Conservation (phyloP, 1,140 invertebrate genomes). For the Streblospio benedicti region DNA sequence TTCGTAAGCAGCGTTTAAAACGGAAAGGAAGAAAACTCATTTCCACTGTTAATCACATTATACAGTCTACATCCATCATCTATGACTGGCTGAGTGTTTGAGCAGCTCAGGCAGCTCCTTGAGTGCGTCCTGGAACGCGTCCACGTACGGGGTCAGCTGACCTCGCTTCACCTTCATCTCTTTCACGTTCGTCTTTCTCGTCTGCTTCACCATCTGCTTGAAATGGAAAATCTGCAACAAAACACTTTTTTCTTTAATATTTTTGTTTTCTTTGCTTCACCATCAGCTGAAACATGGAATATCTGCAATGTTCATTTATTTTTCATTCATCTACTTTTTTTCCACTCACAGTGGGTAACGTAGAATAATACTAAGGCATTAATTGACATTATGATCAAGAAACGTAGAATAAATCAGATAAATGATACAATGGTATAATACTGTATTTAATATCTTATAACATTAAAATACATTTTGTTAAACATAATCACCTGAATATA, state of each 20-base stretch:
- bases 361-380: background rate
- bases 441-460: too few relatives aligned
- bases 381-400: background rate
- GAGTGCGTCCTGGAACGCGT: slow-evolving; percentile 28
- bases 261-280: background rate
- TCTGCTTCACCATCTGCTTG: slow-evolving; percentile 37
- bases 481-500: too few relatives aligned
- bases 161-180: slow-evolving; percentile 27
- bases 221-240: slow-evolving; percentile 35
- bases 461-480: too few relatives aligned
- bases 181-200: slow-evolving; percentile 27
- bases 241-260: background rate
- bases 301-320: background rate
- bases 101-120: slow-evolving; percentile 30
- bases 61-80: too few relatives aligned
- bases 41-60: too few relatives aligned
- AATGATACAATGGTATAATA: too few relatives aligned
- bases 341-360: background rate
- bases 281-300: background rate
- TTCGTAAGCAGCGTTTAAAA: too few relatives aligned
- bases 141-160: slow-evolving; percentile 26
- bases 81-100: too few relatives aligned
- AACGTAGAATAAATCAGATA: background rate
- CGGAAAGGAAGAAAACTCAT: too few relatives aligned
- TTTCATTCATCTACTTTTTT: background rate